phyloP scores from a whole-genome alignment of 2,888 invertebrate species.

The Oligia strigilis region DNA sequence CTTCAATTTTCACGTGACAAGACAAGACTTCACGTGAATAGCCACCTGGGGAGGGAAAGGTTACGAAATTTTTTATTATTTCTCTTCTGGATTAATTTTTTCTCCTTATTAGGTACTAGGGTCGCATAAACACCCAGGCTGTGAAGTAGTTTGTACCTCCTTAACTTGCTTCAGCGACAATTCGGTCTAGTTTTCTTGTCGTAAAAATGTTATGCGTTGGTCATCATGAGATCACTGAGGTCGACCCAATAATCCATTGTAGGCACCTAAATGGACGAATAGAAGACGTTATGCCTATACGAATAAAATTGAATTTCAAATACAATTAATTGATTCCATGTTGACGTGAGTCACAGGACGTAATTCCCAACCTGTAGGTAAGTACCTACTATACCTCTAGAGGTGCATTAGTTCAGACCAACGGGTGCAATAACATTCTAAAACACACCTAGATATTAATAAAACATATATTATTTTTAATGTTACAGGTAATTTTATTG shows the following conservation, averaged over 20 bases:
- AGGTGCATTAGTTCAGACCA: neutral
- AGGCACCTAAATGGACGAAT: neutral
- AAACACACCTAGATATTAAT: conserved; percentile 4
- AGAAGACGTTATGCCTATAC: neutral
- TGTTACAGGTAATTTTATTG: neutral
- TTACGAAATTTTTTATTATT: neutral
- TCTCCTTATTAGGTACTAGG: neutral
- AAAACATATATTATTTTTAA: too few species aligned
- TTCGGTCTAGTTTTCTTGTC: neutral
- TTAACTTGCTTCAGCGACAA: neutral
- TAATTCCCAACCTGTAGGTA: conserved; percentile 29
- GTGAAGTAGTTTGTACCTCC: neutral
- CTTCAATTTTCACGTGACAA: neutral
- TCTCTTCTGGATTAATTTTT: neutral
- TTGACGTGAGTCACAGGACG: conserved; percentile 47
- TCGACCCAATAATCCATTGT: neutral
- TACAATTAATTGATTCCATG: conserved; percentile 18
- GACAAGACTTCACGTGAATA: neutral
- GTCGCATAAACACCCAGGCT: conserved; percentile 14
- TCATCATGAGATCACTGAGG: conserved; percentile 15
- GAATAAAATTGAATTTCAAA: conserved; percentile 27
- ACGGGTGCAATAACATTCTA: neutral
- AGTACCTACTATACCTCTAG: neutral
- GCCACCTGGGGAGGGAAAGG: neutral
- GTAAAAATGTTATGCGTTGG: conserved; percentile 22